Conservation (phyloP, 2,888 invertebrate species). For the Hypena proboscidalis region DNA sequence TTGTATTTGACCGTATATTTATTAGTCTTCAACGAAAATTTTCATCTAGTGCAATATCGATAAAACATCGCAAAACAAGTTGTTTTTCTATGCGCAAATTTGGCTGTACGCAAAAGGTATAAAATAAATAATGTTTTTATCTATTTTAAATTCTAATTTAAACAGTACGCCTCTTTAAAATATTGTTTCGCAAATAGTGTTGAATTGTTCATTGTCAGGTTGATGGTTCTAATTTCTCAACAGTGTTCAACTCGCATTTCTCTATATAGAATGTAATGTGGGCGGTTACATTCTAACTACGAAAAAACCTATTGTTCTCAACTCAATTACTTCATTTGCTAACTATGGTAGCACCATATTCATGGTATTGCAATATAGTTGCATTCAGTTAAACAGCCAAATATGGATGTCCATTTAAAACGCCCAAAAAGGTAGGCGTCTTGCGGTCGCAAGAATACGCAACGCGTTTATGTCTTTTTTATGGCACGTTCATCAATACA, state of each 20-base stretch:
- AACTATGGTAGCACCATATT: not conserved
- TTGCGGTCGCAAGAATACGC: not conserved
- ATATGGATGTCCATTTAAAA: no score
- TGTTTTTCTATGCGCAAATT: no score
- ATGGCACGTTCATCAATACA: no score
- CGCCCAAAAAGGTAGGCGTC: no score
- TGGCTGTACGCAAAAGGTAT: constrained; percentile 11
- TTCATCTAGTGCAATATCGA: constrained; percentile 8
- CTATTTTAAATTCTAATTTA: no score
- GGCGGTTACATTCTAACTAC: constrained; percentile 16
- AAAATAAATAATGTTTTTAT: constrained; percentile 6
- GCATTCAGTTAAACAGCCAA: no score
- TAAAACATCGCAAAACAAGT: no score
- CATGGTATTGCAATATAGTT: no score
- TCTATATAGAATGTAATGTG: constrained; percentile 5
- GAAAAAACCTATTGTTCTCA: constrained; percentile 10
- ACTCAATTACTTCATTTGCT: constrained; percentile 3
- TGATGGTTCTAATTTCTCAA: constrained; percentile 14
- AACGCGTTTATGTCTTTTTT: constrained; percentile 5
- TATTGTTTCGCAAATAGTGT: constrained; percentile 5
- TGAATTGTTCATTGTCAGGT: not conserved
- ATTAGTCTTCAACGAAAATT: constrained; percentile 20
- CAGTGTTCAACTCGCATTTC: constrained; percentile 16
- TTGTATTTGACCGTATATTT: constrained; percentile 2
- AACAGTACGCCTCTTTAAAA: constrained; percentile 2